Percentiles rank a stretch among this genome's conserved stretches.
Evolutionary conservation across 2,888 invertebrate genomes (phyloP).

Genomic region (Nomada fabriciana): DNA sequence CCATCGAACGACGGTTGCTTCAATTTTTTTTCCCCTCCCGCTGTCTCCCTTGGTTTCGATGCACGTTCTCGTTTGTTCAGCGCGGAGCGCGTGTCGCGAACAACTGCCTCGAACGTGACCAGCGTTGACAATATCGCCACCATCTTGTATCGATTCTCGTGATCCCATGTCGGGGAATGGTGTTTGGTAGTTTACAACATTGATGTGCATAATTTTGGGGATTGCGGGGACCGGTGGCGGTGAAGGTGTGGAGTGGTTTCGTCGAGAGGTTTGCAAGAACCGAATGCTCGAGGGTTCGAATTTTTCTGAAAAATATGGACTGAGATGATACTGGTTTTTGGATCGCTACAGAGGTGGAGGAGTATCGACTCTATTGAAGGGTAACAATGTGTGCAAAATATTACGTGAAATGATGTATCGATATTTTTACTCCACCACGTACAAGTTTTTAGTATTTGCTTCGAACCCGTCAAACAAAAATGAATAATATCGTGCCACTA

Average conservation of each 20-base stretch:
- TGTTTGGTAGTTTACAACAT: constrained; percentile 19
- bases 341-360: too few species aligned
- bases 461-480: too few species aligned
- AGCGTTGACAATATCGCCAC: constrained; percentile 33
- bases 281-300: not conserved
- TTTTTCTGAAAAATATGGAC: not conserved
- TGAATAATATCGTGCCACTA: too few species aligned
- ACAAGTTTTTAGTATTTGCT: too few species aligned
- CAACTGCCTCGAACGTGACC: constrained; percentile 67
- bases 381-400: too few species aligned
- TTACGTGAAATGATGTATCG: too few species aligned
- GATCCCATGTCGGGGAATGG: not conserved
- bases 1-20: constrained; percentile 45
- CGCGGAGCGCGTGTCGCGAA: constrained; percentile 52
- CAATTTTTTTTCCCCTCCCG: constrained; percentile 4
- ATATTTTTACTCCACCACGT: too few species aligned
- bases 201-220: constrained; percentile 23
- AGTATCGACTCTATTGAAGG: too few species aligned
- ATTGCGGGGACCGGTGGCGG: not conserved
- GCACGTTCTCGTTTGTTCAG: constrained; percentile 51
- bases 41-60: not conserved
- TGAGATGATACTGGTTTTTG: not conserved
- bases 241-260: not conserved
- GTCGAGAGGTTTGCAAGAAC: not conserved
- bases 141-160: constrained; percentile 11